These are phyloP conservation scores for Nibea albiflora DNA, from an alignment of 2,113 vertebrate species.

Conservation along the genomic window DNA sequence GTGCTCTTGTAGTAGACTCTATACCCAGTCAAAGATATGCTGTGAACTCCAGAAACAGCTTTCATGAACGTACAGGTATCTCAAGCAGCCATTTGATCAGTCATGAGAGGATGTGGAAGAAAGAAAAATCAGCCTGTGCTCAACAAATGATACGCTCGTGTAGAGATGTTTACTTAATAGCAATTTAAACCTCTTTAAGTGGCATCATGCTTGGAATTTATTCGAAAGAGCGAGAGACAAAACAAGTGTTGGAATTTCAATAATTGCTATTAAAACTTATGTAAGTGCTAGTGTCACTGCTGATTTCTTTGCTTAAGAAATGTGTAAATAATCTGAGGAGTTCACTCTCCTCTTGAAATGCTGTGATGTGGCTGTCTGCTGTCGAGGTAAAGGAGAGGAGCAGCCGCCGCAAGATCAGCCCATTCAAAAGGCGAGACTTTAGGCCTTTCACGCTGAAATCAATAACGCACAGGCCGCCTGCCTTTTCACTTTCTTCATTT, in stretches of 20 bases:
- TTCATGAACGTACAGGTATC: neutral
- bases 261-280: neutral
- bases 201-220: neutral
- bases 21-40: neutral
- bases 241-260: neutral
- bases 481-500: neutral
- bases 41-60: neutral
- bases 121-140: neutral
- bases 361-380: neutral
- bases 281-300: neutral
- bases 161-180: neutral
- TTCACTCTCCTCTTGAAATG: neutral
- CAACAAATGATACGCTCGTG: neutral
- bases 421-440: neutral
- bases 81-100: neutral
- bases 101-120: neutral
- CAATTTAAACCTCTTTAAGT: neutral
- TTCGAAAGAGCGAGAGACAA: neutral
- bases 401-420: constrained; percentile 19
- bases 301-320: constrained; percentile 2
- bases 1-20: no score
- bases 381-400: constrained; percentile 1
- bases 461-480: constrained; percentile 3
- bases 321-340: constrained; percentile 18
- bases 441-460: constrained; percentile 26